Evolutionary conservation across 2,888 invertebrate species (phyloP).

Genomic region (Craniophora ligustri): DNA sequence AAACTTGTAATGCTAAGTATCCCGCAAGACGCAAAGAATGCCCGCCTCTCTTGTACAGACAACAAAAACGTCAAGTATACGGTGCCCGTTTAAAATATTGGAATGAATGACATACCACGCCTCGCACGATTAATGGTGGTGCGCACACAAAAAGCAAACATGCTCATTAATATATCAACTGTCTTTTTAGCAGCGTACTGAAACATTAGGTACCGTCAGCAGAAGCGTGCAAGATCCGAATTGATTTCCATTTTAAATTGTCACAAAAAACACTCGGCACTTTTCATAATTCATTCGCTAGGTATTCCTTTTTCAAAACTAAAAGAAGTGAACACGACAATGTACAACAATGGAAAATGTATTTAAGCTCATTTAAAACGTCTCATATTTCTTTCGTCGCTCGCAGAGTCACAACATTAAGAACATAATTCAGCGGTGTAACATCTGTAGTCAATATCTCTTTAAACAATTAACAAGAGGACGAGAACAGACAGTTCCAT

Average conservation of each 20-base stretch:
- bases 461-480: constrained; percentile 84
- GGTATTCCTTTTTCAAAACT: constrained; percentile 57
- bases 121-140: constrained; percentile 86
- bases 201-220: constrained; percentile 77
- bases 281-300: constrained; percentile 68
- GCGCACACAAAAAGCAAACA: constrained; percentile 85
- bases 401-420: constrained; percentile 72
- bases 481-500: constrained; percentile 76
- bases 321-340: constrained; percentile 49
- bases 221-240: constrained; percentile 54
- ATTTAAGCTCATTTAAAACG: constrained; percentile 72
- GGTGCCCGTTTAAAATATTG: constrained; percentile 86
- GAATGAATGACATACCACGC: constrained; percentile 89
- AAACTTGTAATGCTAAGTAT: constrained; percentile 62
- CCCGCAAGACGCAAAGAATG: constrained; percentile 74
- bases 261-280: constrained; percentile 52
- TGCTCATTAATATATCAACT: constrained; percentile 88
- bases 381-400: constrained; percentile 83
- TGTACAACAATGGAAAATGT: constrained; percentile 69
- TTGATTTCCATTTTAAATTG: constrained; percentile 58
- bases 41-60: constrained; percentile 80
- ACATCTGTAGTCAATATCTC: constrained; percentile 87
- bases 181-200: constrained; percentile 82
- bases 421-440: constrained; percentile 76
- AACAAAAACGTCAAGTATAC: constrained; percentile 83